These are phyloP conservation scores for Etheostoma spectabile DNA, from an alignment of 2,113 vertebrate genomes.

Conservation along the genomic window DNA sequence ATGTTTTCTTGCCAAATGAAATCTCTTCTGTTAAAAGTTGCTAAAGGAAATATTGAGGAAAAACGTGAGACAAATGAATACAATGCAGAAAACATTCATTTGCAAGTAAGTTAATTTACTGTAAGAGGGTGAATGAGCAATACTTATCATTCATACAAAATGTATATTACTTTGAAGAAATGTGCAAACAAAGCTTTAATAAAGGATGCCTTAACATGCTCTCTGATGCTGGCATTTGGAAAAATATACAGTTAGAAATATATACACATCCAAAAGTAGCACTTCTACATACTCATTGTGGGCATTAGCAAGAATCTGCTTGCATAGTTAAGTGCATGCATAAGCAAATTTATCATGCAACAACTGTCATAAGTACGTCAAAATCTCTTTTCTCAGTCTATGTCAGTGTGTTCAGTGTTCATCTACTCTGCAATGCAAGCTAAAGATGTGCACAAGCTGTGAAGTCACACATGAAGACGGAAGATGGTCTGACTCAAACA, in stretches of 20 bases:
- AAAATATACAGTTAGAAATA: constrained; percentile 82
- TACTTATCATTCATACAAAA: constrained; percentile 81
- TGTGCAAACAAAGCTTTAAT: constrained; percentile 89
- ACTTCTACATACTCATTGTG: constrained; percentile 78
- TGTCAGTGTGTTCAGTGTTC: constrained; percentile 50
- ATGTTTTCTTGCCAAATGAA: constrained; percentile 6
- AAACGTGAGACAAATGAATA: constrained; percentile 66
- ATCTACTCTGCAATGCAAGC: constrained; percentile 53
- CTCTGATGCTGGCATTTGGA: constrained; percentile 79
- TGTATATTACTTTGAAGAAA: constrained; percentile 77
- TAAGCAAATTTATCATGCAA: constrained; percentile 87
- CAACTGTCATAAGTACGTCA: constrained; percentile 64
- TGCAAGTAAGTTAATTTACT: constrained; percentile 77
- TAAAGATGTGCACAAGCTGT: constrained; percentile 69
- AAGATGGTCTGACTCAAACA: constrained; percentile 45
- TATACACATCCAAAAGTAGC: constrained; percentile 80
- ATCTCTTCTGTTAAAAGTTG: background rate
- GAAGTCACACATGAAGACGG: constrained; percentile 48
- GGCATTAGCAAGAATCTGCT: constrained; percentile 81
- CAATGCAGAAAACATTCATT: constrained; percentile 64
- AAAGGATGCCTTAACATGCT: constrained; percentile 83
- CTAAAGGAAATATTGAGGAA: background rate
- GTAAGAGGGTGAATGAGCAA: constrained; percentile 74
- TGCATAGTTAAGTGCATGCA: constrained; percentile 96
- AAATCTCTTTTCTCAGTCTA: constrained; percentile 49